Conservation (phyloP, 2,113 vertebrate genomes). For the Haemorhous mexicanus region DNA sequence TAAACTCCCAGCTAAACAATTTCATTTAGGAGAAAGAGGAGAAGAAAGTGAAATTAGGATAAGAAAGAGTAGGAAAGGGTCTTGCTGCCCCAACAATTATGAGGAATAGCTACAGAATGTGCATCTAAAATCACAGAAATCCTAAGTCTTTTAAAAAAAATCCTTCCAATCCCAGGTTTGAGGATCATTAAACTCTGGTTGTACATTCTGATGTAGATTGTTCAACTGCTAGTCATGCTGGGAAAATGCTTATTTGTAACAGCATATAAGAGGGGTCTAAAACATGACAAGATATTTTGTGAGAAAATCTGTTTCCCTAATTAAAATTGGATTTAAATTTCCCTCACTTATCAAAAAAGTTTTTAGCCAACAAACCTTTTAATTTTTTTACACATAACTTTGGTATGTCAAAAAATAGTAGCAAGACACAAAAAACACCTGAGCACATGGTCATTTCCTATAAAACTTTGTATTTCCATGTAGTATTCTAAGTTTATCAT, state of each 20-base stretch:
- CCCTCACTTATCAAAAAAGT: not conserved
- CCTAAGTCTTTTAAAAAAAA: not conserved
- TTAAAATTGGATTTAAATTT: not conserved
- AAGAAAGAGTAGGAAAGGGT: not conserved
- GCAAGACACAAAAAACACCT: not conserved
- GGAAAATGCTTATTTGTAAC: not conserved
- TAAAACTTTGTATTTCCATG: not conserved
- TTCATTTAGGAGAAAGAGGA: not conserved
- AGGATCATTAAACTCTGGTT: not conserved
- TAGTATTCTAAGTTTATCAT: not conserved
- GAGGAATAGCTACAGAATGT: not conserved
- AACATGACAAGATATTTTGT: not conserved
- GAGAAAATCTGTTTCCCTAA: not conserved
- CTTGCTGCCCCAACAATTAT: not conserved
- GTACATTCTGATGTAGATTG: not conserved
- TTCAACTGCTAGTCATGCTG: not conserved
- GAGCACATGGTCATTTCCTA: fast-evolving
- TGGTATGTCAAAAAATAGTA: not conserved
- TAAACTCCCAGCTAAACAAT: not conserved
- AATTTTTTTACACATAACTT: not conserved
- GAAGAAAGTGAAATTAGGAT: not conserved
- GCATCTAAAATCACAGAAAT: not conserved
- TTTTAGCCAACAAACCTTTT: not conserved
- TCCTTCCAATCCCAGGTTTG: not conserved
- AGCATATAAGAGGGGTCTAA: not conserved